phyloP scores from a whole-genome alignment of 2,888 invertebrate genomes.

The Lutraria lutraria region DNA sequence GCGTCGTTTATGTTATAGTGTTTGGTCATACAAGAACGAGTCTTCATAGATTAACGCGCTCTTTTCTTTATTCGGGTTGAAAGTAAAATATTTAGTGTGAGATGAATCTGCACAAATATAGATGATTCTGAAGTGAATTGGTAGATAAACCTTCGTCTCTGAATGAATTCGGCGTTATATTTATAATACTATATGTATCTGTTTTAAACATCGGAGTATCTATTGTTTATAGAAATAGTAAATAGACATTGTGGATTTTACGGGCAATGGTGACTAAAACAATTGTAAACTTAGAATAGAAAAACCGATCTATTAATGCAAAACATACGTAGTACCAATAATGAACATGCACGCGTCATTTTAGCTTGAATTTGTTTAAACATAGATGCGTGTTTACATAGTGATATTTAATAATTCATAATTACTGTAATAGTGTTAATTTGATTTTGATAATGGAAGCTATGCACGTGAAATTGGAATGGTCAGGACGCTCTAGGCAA shows the following conservation, averaged over 20 bases:
- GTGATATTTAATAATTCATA: too few relatives aligned
- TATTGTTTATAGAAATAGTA: background rate
- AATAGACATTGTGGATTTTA: background rate
- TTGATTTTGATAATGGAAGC: background rate
- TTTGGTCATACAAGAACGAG: background rate
- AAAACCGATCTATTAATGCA: background rate
- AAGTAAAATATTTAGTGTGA: background rate
- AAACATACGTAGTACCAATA: background rate
- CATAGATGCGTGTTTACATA: too few relatives aligned
- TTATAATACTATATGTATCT: background rate
- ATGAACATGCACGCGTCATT: too few relatives aligned
- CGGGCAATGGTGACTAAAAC: background rate
- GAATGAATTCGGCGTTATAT: background rate
- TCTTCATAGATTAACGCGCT: background rate
- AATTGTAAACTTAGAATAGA: background rate
- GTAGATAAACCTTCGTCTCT: background rate
- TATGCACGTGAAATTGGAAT: constrained; percentile 9
- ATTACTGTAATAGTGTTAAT: background rate
- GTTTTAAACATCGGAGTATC: background rate
- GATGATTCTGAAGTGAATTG: background rate
- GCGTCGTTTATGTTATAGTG: background rate
- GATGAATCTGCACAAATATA: background rate
- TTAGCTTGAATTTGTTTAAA: too few relatives aligned
- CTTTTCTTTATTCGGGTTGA: background rate
- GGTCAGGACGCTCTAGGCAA: background rate